Percentiles rank a stretch among this genome's conserved stretches.
These are phyloP conservation scores for Cheiracanthium punctorium DNA, from an alignment of 2,888 invertebrate genomes.

Conservation along the genomic window DNA sequence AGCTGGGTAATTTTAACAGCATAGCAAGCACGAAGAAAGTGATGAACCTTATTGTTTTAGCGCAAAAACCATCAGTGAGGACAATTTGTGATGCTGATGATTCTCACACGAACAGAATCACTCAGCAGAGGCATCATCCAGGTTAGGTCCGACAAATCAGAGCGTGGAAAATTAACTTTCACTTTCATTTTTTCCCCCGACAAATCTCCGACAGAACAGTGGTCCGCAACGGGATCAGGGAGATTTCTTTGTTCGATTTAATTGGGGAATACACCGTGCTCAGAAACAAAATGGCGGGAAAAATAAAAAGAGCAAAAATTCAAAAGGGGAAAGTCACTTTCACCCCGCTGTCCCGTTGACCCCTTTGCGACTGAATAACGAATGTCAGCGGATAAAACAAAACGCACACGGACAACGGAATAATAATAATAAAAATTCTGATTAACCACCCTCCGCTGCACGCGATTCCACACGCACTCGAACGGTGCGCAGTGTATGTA, in stretches of 20 bases:
- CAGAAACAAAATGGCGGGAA: not conserved
- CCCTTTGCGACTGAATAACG: conserved; percentile 22
- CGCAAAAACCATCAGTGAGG: not conserved
- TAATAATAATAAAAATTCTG: not conserved
- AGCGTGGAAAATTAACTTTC: conserved; percentile 24
- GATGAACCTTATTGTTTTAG: no score
- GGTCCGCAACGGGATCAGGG: not conserved
- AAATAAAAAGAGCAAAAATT: not conserved
- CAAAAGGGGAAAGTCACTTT: not conserved
- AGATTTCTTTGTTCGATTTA: not conserved
- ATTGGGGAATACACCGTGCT: not conserved
- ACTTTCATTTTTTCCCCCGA: not conserved
- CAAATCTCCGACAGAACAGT: not conserved
- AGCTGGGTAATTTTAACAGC: no score
- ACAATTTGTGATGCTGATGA: not conserved
- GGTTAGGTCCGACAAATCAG: not conserved
- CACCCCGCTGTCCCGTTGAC: conserved; percentile 42
- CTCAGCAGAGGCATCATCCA: not conserved
- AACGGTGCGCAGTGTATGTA: no score
- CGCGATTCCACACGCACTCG: not conserved
- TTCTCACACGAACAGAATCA: not conserved
- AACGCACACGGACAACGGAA: not conserved
- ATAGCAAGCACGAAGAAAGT: no score
- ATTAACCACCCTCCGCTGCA: not conserved
- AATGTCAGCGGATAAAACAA: conserved; percentile 47